phyloP scores from a whole-genome alignment of 1,140 invertebrate species.

The Chelonus insularis region DNA sequence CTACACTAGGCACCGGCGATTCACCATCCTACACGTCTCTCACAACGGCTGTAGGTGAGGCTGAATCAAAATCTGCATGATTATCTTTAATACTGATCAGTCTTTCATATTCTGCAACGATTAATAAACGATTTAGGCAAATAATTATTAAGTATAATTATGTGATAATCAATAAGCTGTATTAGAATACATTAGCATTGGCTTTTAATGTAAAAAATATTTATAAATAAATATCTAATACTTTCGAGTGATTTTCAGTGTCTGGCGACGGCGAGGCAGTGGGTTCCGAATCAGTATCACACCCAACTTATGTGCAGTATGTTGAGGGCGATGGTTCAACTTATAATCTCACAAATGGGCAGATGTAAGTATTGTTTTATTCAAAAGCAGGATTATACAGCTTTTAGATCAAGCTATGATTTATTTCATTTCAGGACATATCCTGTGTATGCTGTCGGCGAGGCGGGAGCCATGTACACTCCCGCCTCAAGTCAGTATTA shows the following conservation, averaged over 20 bases:
- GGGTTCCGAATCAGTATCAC: slow-evolving; percentile 61
- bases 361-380: slow-evolving; percentile 58
- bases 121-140: too few relatives aligned
- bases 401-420: slow-evolving; percentile 12
- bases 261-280: slow-evolving; percentile 60
- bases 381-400: neutral
- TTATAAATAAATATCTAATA: too few relatives aligned
- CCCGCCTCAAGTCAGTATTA: slow-evolving; percentile 69
- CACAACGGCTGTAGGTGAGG: slow-evolving; percentile 60
- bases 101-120: too few relatives aligned
- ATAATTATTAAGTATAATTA: too few relatives aligned
- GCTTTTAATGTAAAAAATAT: too few relatives aligned
- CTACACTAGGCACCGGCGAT: slow-evolving; percentile 55
- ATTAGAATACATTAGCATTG: too few relatives aligned
- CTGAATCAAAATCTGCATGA: slow-evolving; percentile 48
- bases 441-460: slow-evolving; percentile 82
- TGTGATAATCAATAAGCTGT: too few relatives aligned
- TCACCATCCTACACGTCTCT: slow-evolving; percentile 58
- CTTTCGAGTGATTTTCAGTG: slow-evolving; percentile 50
- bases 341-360: slow-evolving; percentile 71
- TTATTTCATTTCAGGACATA: slow-evolving; percentile 66
- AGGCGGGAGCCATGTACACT: slow-evolving; percentile 72
- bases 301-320: slow-evolving; percentile 72
- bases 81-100: too few relatives aligned
- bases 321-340: slow-evolving; percentile 71